phyloP scores from a whole-genome alignment of 1,140 invertebrate species.

The Papilio xuthus region DNA sequence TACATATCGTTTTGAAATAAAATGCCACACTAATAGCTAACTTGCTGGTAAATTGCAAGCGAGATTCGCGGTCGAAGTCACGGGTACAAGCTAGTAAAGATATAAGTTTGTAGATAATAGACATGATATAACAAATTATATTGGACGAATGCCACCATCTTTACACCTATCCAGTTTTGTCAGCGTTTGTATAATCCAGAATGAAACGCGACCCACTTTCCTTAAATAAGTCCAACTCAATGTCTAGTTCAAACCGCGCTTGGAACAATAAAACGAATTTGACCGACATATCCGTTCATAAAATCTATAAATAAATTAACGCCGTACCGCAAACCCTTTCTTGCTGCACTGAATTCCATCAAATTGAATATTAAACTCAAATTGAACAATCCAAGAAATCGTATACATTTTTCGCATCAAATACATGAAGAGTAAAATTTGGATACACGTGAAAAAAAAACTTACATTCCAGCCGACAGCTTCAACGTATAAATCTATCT shows the following conservation, averaged over 20 bases:
- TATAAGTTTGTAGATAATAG: not conserved
- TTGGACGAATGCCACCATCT: not conserved
- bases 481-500: slow-evolving; percentile 82
- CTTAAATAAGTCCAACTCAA: slow-evolving; percentile 57
- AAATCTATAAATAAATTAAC: slow-evolving; percentile 4
- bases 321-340: slow-evolving; percentile 2
- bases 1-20: not conserved
- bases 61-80: not conserved
- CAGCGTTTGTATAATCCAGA: slow-evolving; percentile 17
- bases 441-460: slow-evolving; percentile 32
- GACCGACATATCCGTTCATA: slow-evolving; percentile 26
- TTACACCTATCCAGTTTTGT: not conserved
- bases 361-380: too few species aligned
- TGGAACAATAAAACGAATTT: slow-evolving; percentile 24
- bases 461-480: slow-evolving; percentile 89
- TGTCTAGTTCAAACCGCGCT: slow-evolving; percentile 68
- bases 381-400: too few species aligned
- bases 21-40: not conserved
- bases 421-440: too few species aligned
- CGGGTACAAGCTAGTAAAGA: not conserved
- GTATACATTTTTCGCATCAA: not conserved
- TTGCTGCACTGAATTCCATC: not conserved
- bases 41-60: not conserved
- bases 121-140: not conserved
- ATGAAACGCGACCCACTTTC: slow-evolving; percentile 57